A percentile compares a stretch with the other conserved stretches of the same genome.
Conservation (phyloP, 2,797 vertebrate genomes). For the Hoplostethus mediterraneus region DNA sequence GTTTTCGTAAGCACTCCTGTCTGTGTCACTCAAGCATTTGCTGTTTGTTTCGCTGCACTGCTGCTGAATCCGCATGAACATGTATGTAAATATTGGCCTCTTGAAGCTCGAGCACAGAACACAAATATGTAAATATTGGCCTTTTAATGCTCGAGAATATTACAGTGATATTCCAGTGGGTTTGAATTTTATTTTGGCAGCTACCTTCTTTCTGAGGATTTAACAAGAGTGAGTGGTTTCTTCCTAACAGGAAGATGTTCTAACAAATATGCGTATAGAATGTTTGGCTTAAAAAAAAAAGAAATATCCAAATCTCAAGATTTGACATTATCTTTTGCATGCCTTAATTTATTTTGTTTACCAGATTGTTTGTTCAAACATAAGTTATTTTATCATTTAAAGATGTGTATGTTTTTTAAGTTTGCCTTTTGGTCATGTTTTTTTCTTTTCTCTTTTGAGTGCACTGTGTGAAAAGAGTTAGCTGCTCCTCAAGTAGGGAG, state of each 20-base stretch:
- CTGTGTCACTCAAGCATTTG: slow-evolving; percentile 49
- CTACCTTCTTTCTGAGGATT: slow-evolving; percentile 76
- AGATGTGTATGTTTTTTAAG: slow-evolving; percentile 64
- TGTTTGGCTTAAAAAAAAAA: slow-evolving; percentile 55
- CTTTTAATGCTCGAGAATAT: slow-evolving; percentile 81
- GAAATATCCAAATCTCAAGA: slow-evolving; percentile 57
- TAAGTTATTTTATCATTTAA: slow-evolving; percentile 68
- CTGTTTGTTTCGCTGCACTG: slow-evolving; percentile 66
- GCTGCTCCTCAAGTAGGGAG: slow-evolving; percentile 43
- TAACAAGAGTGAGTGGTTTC: slow-evolving; percentile 56
- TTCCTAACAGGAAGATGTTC: slow-evolving; percentile 59
- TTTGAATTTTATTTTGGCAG: slow-evolving; percentile 83
- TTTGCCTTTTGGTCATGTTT: slow-evolving; percentile 47
- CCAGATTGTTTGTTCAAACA: slow-evolving; percentile 46
- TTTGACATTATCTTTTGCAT: slow-evolving; percentile 76
- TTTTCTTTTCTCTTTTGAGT: slow-evolving; percentile 60
- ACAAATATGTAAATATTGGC: slow-evolving; percentile 70
- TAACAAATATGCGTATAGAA: slow-evolving; percentile 27
- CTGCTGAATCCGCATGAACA: slow-evolving; percentile 75
- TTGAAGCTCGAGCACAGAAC: slow-evolving; percentile 59
- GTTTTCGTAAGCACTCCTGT: slow-evolving; percentile 47
- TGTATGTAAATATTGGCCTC: slow-evolving; percentile 75
- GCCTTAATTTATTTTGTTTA: slow-evolving; percentile 82
- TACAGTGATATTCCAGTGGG: slow-evolving; percentile 75
- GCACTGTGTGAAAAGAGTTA: slow-evolving; percentile 70